phyloP scores from a whole-genome alignment of 2,888 invertebrate genomes.

The Sipunculus nudus region DNA sequence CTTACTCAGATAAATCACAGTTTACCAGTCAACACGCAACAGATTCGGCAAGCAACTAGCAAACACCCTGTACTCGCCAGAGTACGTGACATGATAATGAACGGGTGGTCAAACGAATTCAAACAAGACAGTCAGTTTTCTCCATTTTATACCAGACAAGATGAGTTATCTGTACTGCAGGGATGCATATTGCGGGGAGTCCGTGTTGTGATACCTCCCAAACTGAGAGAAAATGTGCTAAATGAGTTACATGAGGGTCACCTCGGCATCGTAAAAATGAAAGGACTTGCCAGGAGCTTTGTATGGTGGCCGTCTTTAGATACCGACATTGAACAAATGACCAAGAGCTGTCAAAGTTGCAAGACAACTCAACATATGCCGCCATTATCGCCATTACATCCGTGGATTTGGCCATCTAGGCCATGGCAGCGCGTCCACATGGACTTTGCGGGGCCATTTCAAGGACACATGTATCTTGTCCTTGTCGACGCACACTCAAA shows the following conservation, averaged over 20 bases:
- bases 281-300: not conserved
- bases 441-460: not conserved
- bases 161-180: not conserved
- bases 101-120: not conserved
- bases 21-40: no score
- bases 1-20: no score
- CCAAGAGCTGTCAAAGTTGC: not conserved
- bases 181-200: not conserved
- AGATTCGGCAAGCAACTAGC: not conserved
- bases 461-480: not conserved
- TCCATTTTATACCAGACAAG: not conserved
- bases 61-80: not conserved
- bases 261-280: not conserved
- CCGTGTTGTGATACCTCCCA: not conserved
- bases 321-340: not conserved
- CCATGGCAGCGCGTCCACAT: constrained; percentile 12
- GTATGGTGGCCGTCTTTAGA: constrained; percentile 6
- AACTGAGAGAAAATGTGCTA: not conserved
- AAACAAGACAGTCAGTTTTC: not conserved
- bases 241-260: not conserved
- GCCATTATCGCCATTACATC: constrained; percentile 1
- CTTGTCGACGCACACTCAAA: constrained; percentile 1
- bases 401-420: not conserved
- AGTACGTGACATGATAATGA: not conserved
- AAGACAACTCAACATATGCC: not conserved